phyloP scores from a whole-genome alignment of 1,140 invertebrate genomes.

The Ceratina japonica region DNA sequence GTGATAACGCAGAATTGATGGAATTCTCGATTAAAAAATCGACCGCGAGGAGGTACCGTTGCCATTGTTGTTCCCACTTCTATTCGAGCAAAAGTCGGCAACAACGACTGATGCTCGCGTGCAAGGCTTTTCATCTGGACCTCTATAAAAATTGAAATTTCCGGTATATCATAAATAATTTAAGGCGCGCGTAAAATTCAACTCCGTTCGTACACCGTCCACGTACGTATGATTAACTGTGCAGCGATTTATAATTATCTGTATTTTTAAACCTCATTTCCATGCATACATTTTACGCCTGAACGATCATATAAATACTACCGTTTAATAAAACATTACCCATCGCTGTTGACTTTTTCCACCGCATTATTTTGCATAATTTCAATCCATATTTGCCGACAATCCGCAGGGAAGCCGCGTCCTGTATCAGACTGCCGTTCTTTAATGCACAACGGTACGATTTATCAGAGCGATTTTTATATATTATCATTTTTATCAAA shows the following conservation, averaged over 20 bases:
- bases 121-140: neutral
- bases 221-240: neutral
- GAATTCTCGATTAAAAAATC: slow-evolving; percentile 37
- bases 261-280: neutral
- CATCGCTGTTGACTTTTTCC: no score
- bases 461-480: no score
- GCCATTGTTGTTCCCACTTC: neutral
- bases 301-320: neutral
- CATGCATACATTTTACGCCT: neutral
- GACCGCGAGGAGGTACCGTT: neutral
- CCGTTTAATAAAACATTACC: neutral
- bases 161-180: no score
- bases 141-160: neutral
- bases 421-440: neutral
- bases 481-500: no score
- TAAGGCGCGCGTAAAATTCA: no score
- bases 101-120: neutral
- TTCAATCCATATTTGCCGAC: neutral
- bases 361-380: neutral
- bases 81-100: neutral
- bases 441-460: no score
- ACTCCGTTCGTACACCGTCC: neutral
- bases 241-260: neutral
- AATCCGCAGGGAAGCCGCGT: no score
- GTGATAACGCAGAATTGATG: neutral